Evolutionary conservation across 92 coral and sea anemone species (phyloP), one percentile per base, ranked within the genome.

Genomic region (Parazoanthus swiftii): DNA sequence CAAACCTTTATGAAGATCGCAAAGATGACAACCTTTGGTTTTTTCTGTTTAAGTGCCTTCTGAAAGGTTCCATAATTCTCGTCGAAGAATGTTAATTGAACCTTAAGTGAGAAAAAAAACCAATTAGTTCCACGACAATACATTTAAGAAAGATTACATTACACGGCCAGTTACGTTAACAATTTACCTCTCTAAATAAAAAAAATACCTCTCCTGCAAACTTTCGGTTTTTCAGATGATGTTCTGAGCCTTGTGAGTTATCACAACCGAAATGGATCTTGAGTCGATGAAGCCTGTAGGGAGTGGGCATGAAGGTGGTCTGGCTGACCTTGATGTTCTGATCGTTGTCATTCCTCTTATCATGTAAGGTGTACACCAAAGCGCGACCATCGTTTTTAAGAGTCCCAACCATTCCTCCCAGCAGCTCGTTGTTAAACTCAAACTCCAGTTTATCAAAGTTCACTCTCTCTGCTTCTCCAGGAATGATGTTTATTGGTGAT

Each of bases 241-340:
- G 87, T 71, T 84, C 87, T 21, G 87, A 84, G 25, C 87, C 87
- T 48, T 42, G 39, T 29, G 79, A 68, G 14, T 71, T 33, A 3
- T 68, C 87, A 46, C 87, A 84, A 16, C 87, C 87, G 15, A 84
- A 84, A 35, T 84, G 87, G 78, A 84, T 14, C 68, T 84, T 84
- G 78, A 84, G 44, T 48, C 87, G 79, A 71, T 84, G 87, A 46
- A 84, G 79, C 15, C 87, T 71, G 79, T 44, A 84, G 6, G 38
- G 14, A 25, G 87, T 84, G 33, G 87, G 87, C 87, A 84, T 46
- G 56, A 84, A 84, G 38, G 78, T 83, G 4, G 86, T 68, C 20
- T 83, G 86, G 77, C 63, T 83, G 65, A 83, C 86, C 67, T 67
- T 70, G 63, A 83, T 83, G 78, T 83, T 83, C 77, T 83, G 86